Conservation (phyloP, 2,113 vertebrate species). For the Meles meles region DNA sequence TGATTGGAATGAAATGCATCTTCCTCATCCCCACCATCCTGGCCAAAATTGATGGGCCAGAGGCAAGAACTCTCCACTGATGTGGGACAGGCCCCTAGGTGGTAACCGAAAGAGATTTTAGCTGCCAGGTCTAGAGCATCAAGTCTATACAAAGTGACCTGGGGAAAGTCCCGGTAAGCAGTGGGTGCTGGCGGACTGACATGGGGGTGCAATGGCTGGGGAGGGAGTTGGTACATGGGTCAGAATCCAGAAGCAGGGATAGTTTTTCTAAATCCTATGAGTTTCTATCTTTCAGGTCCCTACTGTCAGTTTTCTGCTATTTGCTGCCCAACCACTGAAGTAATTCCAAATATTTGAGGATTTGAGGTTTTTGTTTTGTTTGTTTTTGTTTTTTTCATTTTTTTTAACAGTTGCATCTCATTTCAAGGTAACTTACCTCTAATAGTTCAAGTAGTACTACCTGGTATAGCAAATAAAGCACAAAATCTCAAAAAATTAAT, state of each 20-base stretch:
- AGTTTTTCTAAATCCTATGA: background rate
- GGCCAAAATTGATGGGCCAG: background rate
- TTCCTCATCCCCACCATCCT: background rate
- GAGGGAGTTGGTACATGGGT: background rate
- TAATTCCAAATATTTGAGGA: background rate
- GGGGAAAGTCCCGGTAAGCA: background rate
- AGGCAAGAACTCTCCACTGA: background rate
- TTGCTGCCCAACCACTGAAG: background rate
- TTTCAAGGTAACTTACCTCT: background rate
- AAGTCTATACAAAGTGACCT: background rate
- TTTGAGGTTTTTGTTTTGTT: background rate
- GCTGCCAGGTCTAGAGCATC: background rate
- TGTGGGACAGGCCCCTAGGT: rapidly evolving
- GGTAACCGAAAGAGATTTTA: background rate
- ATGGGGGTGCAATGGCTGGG: rapidly evolving
- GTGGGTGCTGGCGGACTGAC: background rate
- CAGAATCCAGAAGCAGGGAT: background rate
- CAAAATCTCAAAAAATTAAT: background rate
- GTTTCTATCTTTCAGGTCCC: background rate
- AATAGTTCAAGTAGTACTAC: background rate
- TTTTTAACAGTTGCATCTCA: background rate
- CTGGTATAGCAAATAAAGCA: background rate
- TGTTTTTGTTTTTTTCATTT: background rate
- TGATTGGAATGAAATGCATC: background rate
- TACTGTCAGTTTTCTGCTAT: background rate